Percentiles rank a stretch among this genome's conserved stretches.
These are phyloP conservation scores for Zophobas morio DNA, from an alignment of 1,140 invertebrate genomes.

Conservation along the genomic window DNA sequence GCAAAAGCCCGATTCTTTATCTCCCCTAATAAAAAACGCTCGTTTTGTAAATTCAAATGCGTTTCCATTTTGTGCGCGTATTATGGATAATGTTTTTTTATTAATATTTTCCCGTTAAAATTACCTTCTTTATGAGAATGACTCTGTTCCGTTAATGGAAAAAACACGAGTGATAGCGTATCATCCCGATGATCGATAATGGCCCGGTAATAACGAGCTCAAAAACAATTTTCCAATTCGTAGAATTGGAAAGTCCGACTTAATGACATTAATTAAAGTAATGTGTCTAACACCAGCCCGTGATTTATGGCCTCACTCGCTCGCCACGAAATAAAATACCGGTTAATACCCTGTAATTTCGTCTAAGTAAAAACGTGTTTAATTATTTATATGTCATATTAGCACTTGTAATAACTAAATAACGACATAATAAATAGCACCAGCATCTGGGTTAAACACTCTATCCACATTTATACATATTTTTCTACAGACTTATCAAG, in stretches of 20 bases:
- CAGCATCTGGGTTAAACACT: too few species aligned
- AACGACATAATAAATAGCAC: too few species aligned
- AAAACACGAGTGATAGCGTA: slow-evolving; percentile 15
- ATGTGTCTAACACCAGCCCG: not conserved
- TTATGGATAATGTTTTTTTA: slow-evolving; percentile 18
- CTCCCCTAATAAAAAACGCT: slow-evolving; percentile 8
- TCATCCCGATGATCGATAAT: slow-evolving; percentile 32
- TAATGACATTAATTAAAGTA: slow-evolving; percentile 26
- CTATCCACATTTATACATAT: too few species aligned
- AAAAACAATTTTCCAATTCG: slow-evolving; percentile 27
- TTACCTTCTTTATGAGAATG: slow-evolving; percentile 26
- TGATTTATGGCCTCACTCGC: too few species aligned
- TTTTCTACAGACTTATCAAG: too few species aligned
- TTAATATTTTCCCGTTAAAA: slow-evolving; percentile 15
- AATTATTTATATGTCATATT: too few species aligned
- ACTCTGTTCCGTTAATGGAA: slow-evolving; percentile 17
- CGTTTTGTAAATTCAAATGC: slow-evolving; percentile 13
- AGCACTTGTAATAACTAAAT: too few species aligned
- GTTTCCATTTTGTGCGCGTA: slow-evolving; percentile 9
- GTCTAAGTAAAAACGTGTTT: too few species aligned
- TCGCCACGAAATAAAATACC: slow-evolving; percentile 18
- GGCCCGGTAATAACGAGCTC: slow-evolving; percentile 16
- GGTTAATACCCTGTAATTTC: too few species aligned
- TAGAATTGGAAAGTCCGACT: slow-evolving; percentile 15
- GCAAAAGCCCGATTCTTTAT: slow-evolving; percentile 2